Conservation (phyloP, 1,140 invertebrate genomes). For the Drosophila orena region DNA sequence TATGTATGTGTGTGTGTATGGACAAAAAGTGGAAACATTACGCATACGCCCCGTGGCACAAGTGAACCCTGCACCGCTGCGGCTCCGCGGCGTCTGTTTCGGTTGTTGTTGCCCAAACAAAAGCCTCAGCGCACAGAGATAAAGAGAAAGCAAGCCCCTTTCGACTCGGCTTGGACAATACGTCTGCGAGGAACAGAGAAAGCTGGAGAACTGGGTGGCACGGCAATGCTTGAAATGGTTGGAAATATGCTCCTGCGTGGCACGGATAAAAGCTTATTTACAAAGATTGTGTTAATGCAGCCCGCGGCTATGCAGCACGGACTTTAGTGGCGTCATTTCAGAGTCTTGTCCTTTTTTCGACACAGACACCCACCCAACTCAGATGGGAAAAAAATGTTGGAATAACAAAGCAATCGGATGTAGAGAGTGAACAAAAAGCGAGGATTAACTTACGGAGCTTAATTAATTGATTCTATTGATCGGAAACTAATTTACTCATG, state of each 20-base stretch:
- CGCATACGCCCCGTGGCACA: conserved; percentile 68
- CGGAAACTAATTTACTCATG: background rate
- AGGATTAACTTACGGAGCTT: background rate
- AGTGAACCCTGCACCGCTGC: conserved; percentile 56
- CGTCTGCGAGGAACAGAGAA: conserved; percentile 26
- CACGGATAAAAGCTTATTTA: conserved; percentile 77
- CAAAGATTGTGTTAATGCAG: conserved; percentile 76
- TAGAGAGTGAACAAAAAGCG: background rate
- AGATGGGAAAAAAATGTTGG: conserved; percentile 5
- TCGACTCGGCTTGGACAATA: conserved; percentile 62
- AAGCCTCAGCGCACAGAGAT: conserved; percentile 57
- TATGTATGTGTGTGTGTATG: conserved; percentile 1
- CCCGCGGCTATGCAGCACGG: conserved; percentile 75
- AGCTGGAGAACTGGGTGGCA: background rate
- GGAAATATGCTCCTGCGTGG: conserved; percentile 26
- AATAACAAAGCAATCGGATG: conserved; percentile 17
- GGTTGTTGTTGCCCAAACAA: conserved; percentile 60
- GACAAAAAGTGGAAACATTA: conserved; percentile 61
- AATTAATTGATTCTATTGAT: background rate
- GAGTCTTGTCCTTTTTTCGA: conserved; percentile 46
- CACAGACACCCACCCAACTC: conserved; percentile 15
- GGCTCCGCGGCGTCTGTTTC: conserved; percentile 12
- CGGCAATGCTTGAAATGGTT: background rate
- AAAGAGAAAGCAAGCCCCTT: conserved; percentile 42
- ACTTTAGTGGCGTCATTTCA: conserved; percentile 63